A percentile compares a stretch with the other conserved stretches of the same genome.
Conservation (phyloP, 1,140 invertebrate genomes). For the Philotrypesis tridentata region DNA sequence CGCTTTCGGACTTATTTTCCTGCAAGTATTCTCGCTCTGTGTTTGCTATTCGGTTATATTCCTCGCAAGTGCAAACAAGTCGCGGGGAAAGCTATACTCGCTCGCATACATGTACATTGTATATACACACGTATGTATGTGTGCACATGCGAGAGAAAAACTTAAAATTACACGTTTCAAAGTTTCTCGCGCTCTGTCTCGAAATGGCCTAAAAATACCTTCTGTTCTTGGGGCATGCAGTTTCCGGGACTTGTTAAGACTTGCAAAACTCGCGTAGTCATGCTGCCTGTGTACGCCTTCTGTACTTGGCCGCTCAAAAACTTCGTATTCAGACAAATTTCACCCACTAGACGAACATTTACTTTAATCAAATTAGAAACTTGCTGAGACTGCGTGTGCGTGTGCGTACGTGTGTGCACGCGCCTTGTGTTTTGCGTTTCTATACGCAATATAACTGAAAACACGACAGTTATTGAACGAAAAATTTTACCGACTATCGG, state of each 20-base stretch:
- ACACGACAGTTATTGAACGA: no score
- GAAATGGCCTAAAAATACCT: conserved; percentile 19
- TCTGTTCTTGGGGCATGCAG: neutral
- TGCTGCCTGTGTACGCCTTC: neutral
- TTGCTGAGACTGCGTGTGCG: no score
- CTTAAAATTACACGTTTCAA: neutral
- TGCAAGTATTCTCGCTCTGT: no score
- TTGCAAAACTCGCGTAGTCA: conserved; percentile 11
- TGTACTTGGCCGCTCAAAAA: neutral
- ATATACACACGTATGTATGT: no score
- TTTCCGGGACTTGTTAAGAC: conserved; percentile 14
- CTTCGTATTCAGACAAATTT: neutral
- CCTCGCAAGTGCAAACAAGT: no score
- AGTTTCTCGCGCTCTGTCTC: neutral
- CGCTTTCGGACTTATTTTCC: neutral
- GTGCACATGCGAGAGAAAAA: neutral
- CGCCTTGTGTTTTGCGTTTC: no score
- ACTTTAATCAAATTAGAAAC: neutral
- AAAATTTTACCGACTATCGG: no score
- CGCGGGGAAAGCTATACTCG: neutral
- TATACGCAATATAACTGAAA: no score
- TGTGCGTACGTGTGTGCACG: no score
- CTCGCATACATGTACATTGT: no score
- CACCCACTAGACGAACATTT: neutral
- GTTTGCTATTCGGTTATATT: no score